phyloP scores from a whole-genome alignment of 2,888 invertebrate species.

The Trichopria drosophilae region DNA sequence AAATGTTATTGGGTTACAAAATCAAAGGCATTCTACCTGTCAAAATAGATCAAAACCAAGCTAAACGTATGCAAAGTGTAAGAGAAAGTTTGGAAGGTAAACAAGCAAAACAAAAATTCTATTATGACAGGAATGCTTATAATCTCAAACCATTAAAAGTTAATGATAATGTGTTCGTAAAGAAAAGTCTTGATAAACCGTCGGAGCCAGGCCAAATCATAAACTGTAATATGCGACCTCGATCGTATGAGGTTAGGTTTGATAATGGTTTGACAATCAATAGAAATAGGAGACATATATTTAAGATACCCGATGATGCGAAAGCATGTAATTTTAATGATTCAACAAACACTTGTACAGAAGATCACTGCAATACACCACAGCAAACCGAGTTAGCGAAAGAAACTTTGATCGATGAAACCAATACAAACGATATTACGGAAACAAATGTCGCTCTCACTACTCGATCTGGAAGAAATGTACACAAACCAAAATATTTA shows the following conservation, averaged over 20 bases:
- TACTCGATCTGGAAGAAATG: too few relatives aligned
- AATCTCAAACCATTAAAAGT: constrained; percentile 13
- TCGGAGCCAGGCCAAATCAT: constrained; percentile 18
- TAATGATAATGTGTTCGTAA: constrained; percentile 25
- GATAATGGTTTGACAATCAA: too few relatives aligned
- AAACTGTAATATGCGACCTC: constrained; percentile 12
- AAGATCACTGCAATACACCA: too few relatives aligned
- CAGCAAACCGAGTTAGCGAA: too few relatives aligned
- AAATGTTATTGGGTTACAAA: constrained; percentile 32
- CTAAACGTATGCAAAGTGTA: not conserved
- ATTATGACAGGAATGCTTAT: constrained; percentile 23
- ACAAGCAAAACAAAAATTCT: constrained; percentile 21
- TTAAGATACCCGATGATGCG: too few relatives aligned
- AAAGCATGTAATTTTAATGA: too few relatives aligned
- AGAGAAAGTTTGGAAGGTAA: constrained; percentile 12
- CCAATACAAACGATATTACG: too few relatives aligned
- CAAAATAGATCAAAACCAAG: not conserved
- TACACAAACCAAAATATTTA: too few relatives aligned
- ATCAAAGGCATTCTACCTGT: constrained; percentile 32
- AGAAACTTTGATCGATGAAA: too few relatives aligned
- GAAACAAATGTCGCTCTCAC: too few relatives aligned
- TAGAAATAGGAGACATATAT: too few relatives aligned
- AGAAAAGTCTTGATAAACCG: constrained; percentile 17
- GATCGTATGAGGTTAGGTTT: constrained; percentile 19
- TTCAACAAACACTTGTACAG: too few relatives aligned